Evolutionary conservation across 2,797 vertebrate species (phyloP).

Genomic region (Megalops cyprinoides): DNA sequence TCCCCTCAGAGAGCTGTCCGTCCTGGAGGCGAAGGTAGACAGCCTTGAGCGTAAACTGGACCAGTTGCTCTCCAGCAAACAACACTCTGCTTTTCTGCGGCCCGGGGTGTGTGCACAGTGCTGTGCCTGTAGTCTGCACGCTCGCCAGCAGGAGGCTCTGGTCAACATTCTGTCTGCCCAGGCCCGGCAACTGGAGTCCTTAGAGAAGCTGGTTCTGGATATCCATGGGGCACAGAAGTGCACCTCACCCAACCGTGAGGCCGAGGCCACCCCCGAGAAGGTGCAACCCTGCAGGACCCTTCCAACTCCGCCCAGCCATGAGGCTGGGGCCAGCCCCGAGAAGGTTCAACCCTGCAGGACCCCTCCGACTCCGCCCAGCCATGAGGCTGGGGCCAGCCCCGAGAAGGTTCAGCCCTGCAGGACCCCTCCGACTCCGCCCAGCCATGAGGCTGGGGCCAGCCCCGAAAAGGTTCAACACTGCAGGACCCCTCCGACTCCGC

Average conservation of each 20-base stretch:
- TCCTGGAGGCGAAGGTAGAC: constrained; percentile 56
- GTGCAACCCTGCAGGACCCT: neutral
- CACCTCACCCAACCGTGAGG: neutral
- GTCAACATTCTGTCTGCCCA: constrained; percentile 46
- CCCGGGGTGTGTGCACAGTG: constrained; percentile 47
- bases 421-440: neutral
- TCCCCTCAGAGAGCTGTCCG: constrained; percentile 25
- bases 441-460: neutral
- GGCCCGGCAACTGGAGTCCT: constrained; percentile 43
- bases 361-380: neutral
- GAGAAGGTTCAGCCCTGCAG: neutral
- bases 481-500: neutral
- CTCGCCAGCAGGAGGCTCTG: constrained; percentile 38
- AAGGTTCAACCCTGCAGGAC: neutral
- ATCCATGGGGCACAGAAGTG: constrained; percentile 39
- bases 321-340: neutral
- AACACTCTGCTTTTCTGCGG: too few species aligned
- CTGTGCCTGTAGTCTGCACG: constrained; percentile 48
- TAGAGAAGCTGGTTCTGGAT: constrained; percentile 52
- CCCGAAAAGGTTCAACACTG: neutral
- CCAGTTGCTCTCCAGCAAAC: constrained; percentile 36
- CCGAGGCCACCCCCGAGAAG: neutral
- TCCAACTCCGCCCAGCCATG: neutral
- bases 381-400: neutral
- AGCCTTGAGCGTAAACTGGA: constrained; percentile 51